phyloP scores from a whole-genome alignment of 2,888 invertebrate species.

The Oconnorella tubifera region DNA sequence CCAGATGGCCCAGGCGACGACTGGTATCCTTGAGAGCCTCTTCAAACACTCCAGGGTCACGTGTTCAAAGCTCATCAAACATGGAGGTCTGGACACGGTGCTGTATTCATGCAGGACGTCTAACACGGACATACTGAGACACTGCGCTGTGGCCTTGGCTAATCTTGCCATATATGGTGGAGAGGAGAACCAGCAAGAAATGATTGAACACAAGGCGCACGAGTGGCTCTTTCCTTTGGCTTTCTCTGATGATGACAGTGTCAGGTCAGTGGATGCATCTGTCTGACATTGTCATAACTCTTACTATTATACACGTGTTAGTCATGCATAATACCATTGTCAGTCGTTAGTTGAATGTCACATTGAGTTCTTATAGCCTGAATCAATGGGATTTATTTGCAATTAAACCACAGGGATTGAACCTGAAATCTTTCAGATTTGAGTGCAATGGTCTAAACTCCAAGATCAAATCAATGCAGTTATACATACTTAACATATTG shows the following conservation, averaged over 20 bases:
- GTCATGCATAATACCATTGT: too few relatives aligned
- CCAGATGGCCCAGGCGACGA: slow-evolving; percentile 46
- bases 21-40: slow-evolving; percentile 60
- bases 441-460: too few relatives aligned
- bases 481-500: too few relatives aligned
- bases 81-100: slow-evolving; percentile 91
- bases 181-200: slow-evolving; percentile 92
- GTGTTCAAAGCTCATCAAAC: slow-evolving; percentile 83
- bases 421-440: too few relatives aligned
- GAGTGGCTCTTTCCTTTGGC: slow-evolving; percentile 96
- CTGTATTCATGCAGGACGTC: slow-evolving; percentile 88
- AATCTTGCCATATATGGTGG: slow-evolving; percentile 95
- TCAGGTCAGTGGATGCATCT: too few relatives aligned
- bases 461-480: too few relatives aligned
- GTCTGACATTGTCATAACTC: not conserved
- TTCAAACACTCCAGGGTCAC: slow-evolving; percentile 96
- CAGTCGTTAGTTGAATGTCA: too few relatives aligned
- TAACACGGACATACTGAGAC: slow-evolving; percentile 82
- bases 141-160: slow-evolving; percentile 93
- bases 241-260: slow-evolving; percentile 85
- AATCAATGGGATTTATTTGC: too few relatives aligned
- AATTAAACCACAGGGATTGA: too few relatives aligned
- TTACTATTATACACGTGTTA: too few relatives aligned
- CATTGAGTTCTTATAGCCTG: not conserved
- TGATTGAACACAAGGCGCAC: slow-evolving; percentile 74